A percentile compares a stretch with the other conserved stretches of the same genome.
phyloP scores from a whole-genome alignment of 2,113 vertebrate genomes.

The Hassar affinis region DNA sequence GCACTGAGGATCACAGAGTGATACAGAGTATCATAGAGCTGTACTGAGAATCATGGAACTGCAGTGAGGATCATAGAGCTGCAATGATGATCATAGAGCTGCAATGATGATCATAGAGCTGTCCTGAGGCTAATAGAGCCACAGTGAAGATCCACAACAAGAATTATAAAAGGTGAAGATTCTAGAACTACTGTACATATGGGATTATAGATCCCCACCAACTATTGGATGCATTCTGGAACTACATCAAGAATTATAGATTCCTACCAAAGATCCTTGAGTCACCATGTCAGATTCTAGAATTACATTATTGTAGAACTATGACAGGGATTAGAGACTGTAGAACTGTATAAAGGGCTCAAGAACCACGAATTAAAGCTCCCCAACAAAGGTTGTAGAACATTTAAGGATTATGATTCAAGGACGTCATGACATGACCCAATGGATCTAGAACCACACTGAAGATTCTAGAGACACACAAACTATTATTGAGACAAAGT shows the following conservation, averaged over 20 bases:
- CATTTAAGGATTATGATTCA: not conserved
- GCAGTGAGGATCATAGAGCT: not conserved
- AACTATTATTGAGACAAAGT: not conserved
- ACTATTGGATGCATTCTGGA: not conserved
- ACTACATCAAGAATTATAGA: not conserved
- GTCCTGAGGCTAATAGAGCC: no score
- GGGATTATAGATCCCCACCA: not conserved
- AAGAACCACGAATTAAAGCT: not conserved
- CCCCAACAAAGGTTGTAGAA: not conserved
- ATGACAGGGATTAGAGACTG: not conserved
- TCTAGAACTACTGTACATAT: not conserved
- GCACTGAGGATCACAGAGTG: not conserved
- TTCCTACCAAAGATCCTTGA: not conserved
- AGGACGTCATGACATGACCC: no score
- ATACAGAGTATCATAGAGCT: not conserved
- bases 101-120: no score
- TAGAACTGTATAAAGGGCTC: not conserved
- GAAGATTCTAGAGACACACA: not conserved
- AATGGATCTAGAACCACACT: not conserved
- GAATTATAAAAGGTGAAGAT: not conserved
- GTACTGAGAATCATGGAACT: not conserved
- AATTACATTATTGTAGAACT: not conserved
- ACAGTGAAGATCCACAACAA: not conserved
- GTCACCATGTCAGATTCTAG: not conserved
- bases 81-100: not conserved